Evolutionary conservation across 2,797 vertebrate species (phyloP).

Genomic region (Etheostoma perlongum): DNA sequence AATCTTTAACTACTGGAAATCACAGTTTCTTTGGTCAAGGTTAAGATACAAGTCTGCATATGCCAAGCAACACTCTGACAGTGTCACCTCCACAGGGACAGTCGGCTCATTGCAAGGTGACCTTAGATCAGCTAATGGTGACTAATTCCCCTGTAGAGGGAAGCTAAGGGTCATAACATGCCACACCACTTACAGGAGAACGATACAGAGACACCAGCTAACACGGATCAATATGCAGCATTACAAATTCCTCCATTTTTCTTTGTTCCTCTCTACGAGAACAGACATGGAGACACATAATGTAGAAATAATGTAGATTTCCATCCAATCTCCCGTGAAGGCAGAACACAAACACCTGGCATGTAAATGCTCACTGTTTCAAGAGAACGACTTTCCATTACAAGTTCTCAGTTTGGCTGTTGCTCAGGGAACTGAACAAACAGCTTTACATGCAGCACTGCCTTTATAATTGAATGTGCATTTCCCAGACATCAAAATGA

Average conservation of each 20-base stretch:
- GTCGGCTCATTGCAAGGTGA: slow-evolving; percentile 82
- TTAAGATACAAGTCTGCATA: slow-evolving; percentile 76
- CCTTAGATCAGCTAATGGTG: slow-evolving; percentile 80
- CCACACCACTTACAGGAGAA: slow-evolving; percentile 73
- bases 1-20: slow-evolving; percentile 82
- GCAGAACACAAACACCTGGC: slow-evolving; percentile 73
- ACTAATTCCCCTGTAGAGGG: slow-evolving; percentile 81
- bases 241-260: slow-evolving; percentile 74
- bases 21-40: slow-evolving; percentile 84
- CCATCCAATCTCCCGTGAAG: slow-evolving; percentile 63
- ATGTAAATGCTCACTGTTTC: slow-evolving; percentile 83
- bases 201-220: slow-evolving; percentile 54
- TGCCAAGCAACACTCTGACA: slow-evolving; percentile 69
- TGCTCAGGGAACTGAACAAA: slow-evolving; percentile 79
- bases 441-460: slow-evolving; percentile 77
- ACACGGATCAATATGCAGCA: slow-evolving; percentile 74
- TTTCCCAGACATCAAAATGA: slow-evolving; percentile 81
- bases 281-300: slow-evolving; percentile 65
- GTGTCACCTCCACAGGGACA: slow-evolving; percentile 73
- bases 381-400: slow-evolving; percentile 86
- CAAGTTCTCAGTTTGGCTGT: slow-evolving; percentile 77
- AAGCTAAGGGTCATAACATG: slow-evolving; percentile 69
- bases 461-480: slow-evolving; percentile 85
- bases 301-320: slow-evolving; percentile 79
- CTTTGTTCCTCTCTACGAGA: slow-evolving; percentile 64